Conservation (phyloP, 2,797 vertebrate species). For the Rhadinocentrus ornatus region DNA sequence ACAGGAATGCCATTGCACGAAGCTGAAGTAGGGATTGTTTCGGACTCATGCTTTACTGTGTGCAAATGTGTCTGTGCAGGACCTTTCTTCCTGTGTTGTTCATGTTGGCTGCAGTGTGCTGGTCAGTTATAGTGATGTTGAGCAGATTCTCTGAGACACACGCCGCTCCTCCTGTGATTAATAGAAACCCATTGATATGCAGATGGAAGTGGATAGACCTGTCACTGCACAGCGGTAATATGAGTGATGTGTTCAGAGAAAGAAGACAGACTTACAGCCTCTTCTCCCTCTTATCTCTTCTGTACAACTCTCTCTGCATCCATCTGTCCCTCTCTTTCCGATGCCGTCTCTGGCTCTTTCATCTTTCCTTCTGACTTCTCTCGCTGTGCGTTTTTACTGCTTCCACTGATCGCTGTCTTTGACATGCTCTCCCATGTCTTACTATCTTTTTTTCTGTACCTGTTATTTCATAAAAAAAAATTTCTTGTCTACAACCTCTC, state of each 20-base stretch:
- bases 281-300: conserved; percentile 23
- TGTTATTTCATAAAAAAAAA: conserved; percentile 49
- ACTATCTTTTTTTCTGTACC: conserved; percentile 6
- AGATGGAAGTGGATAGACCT: conserved; percentile 58
- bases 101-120: conserved; percentile 37
- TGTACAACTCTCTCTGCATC: conserved; percentile 34
- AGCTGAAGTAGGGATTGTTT: conserved; percentile 56
- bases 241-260: conserved; percentile 44
- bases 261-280: conserved; percentile 33
- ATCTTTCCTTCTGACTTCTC: conserved; percentile 30
- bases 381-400: conserved; percentile 6
- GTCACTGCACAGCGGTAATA: conserved; percentile 41
- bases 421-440: conserved; percentile 21
- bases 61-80: conserved; percentile 1
- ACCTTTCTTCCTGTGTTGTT: conserved; percentile 34
- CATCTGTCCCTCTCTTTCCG: conserved; percentile 28
- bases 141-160: conserved; percentile 51
- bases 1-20: conserved; percentile 69
- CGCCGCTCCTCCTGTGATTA: conserved; percentile 57
- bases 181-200: conserved; percentile 71
- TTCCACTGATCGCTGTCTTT: conserved; percentile 24
- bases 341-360: conserved; percentile 31
- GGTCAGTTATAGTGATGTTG: conserved; percentile 48
- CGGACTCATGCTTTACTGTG: conserved; percentile 43
- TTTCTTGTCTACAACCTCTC: conserved; percentile 23